These are phyloP conservation scores for Ambastaia sidthimunki DNA, from an alignment of 2,797 vertebrate species.

Conservation along the genomic window DNA sequence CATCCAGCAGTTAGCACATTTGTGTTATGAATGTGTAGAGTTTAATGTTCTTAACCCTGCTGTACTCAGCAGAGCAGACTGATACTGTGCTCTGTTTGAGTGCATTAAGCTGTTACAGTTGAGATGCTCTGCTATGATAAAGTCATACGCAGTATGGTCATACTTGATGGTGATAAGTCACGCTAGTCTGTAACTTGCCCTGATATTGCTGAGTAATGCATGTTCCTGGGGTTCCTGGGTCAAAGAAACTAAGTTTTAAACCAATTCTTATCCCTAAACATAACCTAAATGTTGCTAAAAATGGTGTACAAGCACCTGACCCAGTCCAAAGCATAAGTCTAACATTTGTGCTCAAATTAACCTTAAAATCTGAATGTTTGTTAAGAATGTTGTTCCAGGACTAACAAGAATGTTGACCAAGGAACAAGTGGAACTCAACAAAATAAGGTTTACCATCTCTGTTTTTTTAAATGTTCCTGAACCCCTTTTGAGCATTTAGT, in stretches of 20 bases:
- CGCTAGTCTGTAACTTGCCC: neutral
- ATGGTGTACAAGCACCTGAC: neutral
- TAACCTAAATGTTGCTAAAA: neutral
- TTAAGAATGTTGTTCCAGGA: neutral
- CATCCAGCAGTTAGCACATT: neutral
- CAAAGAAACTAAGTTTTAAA: too few relatives aligned
- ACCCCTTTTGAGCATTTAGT: neutral
- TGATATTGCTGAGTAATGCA: too few relatives aligned
- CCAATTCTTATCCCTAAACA: too few relatives aligned
- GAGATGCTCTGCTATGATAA: neutral
- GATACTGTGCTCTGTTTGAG: neutral
- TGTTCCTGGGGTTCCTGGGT: too few relatives aligned
- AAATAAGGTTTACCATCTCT: too few relatives aligned
- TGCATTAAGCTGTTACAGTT: neutral
- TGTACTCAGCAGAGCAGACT: neutral
- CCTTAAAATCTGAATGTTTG: neutral
- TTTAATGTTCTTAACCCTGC: conserved; percentile 9
- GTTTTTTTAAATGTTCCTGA: neutral
- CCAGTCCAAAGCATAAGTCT: neutral
- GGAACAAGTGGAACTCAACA: neutral
- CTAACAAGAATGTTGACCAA: neutral
- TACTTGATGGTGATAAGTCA: neutral
- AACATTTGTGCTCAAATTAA: neutral
- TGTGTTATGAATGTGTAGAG: neutral
- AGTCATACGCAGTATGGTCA: too few relatives aligned